phyloP scores from a whole-genome alignment of 2,888 invertebrate genomes.

The Temnothorax ravouxi region DNA sequence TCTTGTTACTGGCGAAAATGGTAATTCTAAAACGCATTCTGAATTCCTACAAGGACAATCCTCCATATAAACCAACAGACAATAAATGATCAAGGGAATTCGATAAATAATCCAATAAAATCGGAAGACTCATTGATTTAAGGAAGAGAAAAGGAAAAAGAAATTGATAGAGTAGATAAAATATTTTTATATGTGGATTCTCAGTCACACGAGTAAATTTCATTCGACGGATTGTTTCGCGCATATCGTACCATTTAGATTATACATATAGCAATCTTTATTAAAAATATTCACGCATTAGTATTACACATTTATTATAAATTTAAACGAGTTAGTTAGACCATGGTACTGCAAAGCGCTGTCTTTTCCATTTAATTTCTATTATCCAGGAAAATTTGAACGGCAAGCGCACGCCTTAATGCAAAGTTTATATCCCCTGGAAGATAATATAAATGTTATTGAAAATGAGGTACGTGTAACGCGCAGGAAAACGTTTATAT shows the following conservation, averaged over 20 bases:
- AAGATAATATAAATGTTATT: constrained; percentile 88
- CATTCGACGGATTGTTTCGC: constrained; percentile 67
- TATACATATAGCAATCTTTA: constrained; percentile 38
- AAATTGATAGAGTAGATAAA: constrained; percentile 80
- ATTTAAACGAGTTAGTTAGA: constrained; percentile 92
- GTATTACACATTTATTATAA: constrained; percentile 50
- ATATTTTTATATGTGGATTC: constrained; percentile 85
- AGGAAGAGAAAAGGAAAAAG: constrained; percentile 51
- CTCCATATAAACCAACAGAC: constrained; percentile 84
- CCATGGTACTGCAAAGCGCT: constrained; percentile 94
- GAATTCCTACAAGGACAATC: constrained; percentile 81
- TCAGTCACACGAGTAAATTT: constrained; percentile 66
- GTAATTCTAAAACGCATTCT: constrained; percentile 70
- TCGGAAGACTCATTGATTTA: constrained; percentile 64
- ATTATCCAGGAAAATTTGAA: constrained; percentile 91
- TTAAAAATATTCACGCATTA: constrained; percentile 49
- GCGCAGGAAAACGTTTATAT: neutral
- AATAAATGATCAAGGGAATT: constrained; percentile 82
- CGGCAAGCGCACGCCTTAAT: constrained; percentile 89
- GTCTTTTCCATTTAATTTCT: constrained; percentile 95
- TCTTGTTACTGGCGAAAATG: constrained; percentile 58
- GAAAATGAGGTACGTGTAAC: constrained; percentile 86
- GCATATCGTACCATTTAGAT: constrained; percentile 66
- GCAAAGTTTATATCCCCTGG: constrained; percentile 89
- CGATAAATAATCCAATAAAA: constrained; percentile 70